These are phyloP conservation scores for Tichodroma muraria DNA, from an alignment of 2,113 vertebrate genomes.

Conservation along the genomic window DNA sequence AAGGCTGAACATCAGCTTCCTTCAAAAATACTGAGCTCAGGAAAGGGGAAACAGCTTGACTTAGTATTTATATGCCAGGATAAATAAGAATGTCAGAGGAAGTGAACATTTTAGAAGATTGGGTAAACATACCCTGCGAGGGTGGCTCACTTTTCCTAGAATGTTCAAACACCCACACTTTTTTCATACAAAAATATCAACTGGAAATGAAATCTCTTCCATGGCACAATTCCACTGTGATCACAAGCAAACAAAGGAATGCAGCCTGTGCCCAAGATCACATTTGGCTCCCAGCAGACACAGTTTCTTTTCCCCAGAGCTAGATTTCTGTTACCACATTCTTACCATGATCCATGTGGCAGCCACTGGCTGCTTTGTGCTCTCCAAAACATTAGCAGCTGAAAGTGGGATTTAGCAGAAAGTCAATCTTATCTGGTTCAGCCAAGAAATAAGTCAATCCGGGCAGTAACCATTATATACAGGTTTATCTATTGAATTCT, in stretches of 20 bases:
- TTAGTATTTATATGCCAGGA: constrained; percentile 5
- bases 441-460: neutral
- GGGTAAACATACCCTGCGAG: neutral
- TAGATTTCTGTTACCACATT: neutral
- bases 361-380: neutral
- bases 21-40: neutral
- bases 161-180: neutral
- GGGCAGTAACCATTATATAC: neutral
- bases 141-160: neutral
- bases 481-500: neutral
- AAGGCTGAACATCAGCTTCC: neutral
- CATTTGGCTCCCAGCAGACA: neutral
- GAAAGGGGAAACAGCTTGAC: constrained; percentile 7
- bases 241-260: neutral
- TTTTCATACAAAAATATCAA: neutral
- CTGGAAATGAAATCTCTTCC: neutral
- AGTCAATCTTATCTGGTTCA: neutral
- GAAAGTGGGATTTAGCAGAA: neutral
- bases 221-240: neutral
- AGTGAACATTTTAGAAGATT: neutral
- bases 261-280: neutral
- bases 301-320: neutral
- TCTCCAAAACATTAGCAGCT: neutral
- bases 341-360: neutral
- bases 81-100: constrained; percentile 34